Percentiles rank a stretch among this genome's conserved stretches.
phyloP scores from a whole-genome alignment of 2,797 vertebrate species.

The Acanthurus tractus region DNA sequence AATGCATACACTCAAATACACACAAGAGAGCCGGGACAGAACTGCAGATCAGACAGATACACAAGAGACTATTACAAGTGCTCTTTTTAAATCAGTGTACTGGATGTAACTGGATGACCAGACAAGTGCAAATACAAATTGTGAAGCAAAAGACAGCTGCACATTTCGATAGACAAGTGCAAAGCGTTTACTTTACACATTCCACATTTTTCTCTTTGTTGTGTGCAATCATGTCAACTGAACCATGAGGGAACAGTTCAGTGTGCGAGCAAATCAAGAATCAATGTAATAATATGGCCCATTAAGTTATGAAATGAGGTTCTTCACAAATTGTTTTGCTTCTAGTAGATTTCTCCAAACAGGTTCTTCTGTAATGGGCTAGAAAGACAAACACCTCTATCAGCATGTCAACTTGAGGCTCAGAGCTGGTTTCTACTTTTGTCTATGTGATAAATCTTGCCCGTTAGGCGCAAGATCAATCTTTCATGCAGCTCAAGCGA shows the following conservation, averaged over 20 bases:
- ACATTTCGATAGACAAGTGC: slow-evolving; percentile 60
- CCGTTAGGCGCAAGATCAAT: slow-evolving; percentile 42
- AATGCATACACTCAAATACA: slow-evolving; percentile 10
- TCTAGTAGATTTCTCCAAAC: slow-evolving; percentile 79
- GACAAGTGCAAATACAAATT: slow-evolving; percentile 57
- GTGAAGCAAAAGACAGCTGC: slow-evolving; percentile 29
- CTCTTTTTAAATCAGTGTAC: slow-evolving; percentile 25
- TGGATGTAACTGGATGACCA: slow-evolving; percentile 31
- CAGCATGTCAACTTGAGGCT: slow-evolving; percentile 66
- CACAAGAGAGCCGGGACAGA: slow-evolving; percentile 12
- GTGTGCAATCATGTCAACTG: slow-evolving; percentile 80
- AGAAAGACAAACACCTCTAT: slow-evolving; percentile 79
- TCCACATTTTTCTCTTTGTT: slow-evolving; percentile 75
- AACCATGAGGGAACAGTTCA: slow-evolving; percentile 82
- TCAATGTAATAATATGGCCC: slow-evolving; percentile 86
- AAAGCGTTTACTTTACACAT: slow-evolving; percentile 78
- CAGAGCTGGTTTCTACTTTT: slow-evolving; percentile 49
- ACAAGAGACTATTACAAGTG: slow-evolving; percentile 17
- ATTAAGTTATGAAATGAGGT: slow-evolving; percentile 86
- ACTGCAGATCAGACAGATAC: slow-evolving; percentile 17
- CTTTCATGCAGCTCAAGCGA: slow-evolving; percentile 40
- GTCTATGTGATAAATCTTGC: slow-evolving; percentile 25
- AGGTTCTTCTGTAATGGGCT: slow-evolving; percentile 79
- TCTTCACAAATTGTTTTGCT: slow-evolving; percentile 85
- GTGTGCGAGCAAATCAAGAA: slow-evolving; percentile 84